A percentile compares a stretch with the other conserved stretches of the same genome.
These are phyloP conservation scores for Oceanodroma tethys DNA, from an alignment of 2,113 vertebrate genomes.

Conservation along the genomic window DNA sequence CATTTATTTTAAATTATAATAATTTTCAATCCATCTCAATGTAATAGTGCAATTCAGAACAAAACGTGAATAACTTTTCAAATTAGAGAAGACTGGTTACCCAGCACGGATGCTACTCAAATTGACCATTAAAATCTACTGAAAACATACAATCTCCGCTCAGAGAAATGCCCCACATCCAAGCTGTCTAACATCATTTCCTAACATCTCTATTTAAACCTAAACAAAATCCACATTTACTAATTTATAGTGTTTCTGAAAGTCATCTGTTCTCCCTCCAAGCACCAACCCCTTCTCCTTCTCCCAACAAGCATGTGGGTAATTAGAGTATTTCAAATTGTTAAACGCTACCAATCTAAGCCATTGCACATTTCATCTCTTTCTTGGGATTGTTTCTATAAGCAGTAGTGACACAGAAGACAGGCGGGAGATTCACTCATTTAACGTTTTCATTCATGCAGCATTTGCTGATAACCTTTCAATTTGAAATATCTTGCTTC, in stretches of 20 bases:
- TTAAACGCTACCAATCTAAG: not conserved
- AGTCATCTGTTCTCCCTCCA: not conserved
- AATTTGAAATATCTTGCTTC: not conserved
- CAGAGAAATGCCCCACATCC: not conserved
- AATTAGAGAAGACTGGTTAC: not conserved
- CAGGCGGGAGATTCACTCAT: not conserved
- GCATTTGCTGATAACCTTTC: not conserved
- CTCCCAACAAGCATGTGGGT: not conserved
- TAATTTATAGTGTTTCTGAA: not conserved
- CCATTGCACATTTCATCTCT: not conserved
- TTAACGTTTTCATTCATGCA: not conserved
- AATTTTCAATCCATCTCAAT: not conserved
- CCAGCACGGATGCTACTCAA: not conserved
- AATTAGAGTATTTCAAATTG: not conserved
- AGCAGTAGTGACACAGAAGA: not conserved
- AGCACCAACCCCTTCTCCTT: not conserved
- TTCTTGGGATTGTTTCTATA: not conserved
- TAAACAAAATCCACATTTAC: not conserved
- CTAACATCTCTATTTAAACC: not conserved
- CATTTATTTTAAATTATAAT: not conserved
- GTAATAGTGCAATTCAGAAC: not conserved
- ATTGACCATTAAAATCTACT: not conserved
- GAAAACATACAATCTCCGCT: not conserved
- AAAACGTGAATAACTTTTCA: not conserved
- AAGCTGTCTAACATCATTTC: not conserved